These are phyloP conservation scores for Pristiophorus japonicus DNA, from an alignment of 2,113 vertebrate species.

Conservation along the genomic window DNA sequence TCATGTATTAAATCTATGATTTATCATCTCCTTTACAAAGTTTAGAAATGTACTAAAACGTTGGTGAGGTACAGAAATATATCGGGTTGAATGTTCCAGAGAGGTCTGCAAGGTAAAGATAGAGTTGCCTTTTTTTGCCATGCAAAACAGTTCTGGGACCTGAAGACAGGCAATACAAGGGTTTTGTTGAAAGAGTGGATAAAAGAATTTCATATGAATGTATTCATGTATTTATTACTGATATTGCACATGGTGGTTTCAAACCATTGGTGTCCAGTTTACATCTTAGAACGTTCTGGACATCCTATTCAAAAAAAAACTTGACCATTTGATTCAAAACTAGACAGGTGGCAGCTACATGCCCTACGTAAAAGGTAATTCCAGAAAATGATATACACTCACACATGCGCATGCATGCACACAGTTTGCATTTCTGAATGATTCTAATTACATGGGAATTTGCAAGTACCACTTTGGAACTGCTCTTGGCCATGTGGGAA, in stretches of 20 bases:
- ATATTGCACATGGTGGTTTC: background rate
- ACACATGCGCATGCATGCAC: background rate
- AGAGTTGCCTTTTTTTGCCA: background rate
- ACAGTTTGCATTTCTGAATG: background rate
- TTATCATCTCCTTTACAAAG: background rate
- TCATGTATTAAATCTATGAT: background rate
- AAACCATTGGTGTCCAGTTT: background rate
- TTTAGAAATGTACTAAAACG: constrained; percentile 1
- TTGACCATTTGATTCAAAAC: background rate
- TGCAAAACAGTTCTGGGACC: background rate
- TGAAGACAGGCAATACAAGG: background rate
- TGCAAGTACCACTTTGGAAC: too few relatives aligned
- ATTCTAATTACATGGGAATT: background rate
- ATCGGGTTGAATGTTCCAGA: background rate
- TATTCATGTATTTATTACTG: background rate
- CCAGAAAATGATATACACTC: background rate
- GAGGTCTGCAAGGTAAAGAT: background rate
- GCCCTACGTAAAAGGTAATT: background rate
- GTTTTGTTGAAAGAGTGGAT: background rate
- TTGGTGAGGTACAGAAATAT: background rate
- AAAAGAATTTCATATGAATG: background rate
- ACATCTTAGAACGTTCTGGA: background rate
- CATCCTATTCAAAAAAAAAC: background rate
- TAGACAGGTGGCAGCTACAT: background rate
- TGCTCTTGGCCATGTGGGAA: background rate